Evolutionary conservation across 2,888 invertebrate genomes (phyloP).

Genomic region (Sepioteuthis lessoniana): DNA sequence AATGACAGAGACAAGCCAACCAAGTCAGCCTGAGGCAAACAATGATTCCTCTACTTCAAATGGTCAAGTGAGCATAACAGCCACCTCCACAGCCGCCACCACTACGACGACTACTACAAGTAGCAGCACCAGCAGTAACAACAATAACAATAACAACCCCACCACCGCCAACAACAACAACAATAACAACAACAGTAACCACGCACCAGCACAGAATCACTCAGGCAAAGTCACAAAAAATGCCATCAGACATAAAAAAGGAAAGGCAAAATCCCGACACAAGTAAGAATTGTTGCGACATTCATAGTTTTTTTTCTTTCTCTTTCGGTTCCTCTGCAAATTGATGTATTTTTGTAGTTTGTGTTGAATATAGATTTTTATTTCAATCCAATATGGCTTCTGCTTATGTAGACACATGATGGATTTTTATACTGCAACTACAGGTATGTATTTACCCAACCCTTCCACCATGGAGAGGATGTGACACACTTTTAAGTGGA

Average conservation of each 20-base stretch:
- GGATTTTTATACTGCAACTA: no score
- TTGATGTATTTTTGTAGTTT: no score
- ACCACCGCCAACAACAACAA: constrained; percentile 48
- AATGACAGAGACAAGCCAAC: constrained; percentile 42
- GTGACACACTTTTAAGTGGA: no score
- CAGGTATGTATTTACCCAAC: no score
- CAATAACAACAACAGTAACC: constrained; percentile 60
- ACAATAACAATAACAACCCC: constrained; percentile 57
- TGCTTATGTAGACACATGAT: no score
- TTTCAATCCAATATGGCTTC: no score
- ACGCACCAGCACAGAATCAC: constrained; percentile 58
- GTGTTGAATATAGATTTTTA: no score
- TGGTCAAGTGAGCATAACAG: constrained; percentile 63
- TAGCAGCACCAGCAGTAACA: constrained; percentile 60
- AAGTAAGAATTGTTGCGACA: constrained; percentile 55
- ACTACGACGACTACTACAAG: constrained; percentile 49
- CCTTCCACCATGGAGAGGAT: no score
- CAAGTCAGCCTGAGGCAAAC: constrained; percentile 43
- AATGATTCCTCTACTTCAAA: constrained; percentile 44
- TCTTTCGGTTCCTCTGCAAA: no score
- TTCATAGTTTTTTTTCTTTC: no score
- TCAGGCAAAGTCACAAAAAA: constrained; percentile 66
- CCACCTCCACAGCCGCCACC: constrained; percentile 51
- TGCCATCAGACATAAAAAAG: constrained; percentile 64
- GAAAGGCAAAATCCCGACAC: constrained; percentile 64